phyloP scores from a whole-genome alignment of 2,888 invertebrate species.

The Atethmia centrago region DNA sequence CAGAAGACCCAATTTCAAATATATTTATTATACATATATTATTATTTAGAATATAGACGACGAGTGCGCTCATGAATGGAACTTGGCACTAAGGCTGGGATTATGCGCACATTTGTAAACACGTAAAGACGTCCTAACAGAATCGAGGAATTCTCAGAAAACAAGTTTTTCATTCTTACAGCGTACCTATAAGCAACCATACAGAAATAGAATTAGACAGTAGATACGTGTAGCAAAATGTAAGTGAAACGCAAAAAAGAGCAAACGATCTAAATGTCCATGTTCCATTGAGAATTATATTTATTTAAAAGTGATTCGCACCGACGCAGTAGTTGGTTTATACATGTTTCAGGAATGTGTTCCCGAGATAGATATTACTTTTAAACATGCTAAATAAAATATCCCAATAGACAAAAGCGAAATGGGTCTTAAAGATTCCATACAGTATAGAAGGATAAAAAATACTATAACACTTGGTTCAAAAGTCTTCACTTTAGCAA shows the following conservation, averaged over 20 bases:
- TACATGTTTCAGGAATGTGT: conserved; percentile 36
- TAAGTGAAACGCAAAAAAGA: conserved; percentile 43
- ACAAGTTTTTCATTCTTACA: conserved; percentile 38
- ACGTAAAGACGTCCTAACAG: conserved; percentile 34
- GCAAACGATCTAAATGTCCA: conserved; percentile 38
- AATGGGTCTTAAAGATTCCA: conserved; percentile 67
- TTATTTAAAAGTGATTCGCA: conserved; percentile 48
- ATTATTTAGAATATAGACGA: conserved; percentile 60
- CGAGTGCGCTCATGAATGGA: conserved; percentile 57
- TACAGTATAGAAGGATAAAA: conserved; percentile 62
- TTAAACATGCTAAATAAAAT: conserved; percentile 35
- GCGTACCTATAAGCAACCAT: conserved; percentile 18
- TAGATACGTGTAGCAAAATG: conserved; percentile 24
- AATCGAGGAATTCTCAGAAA: conserved; percentile 28
- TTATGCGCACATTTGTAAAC: conserved; percentile 46
- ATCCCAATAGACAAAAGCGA: conserved; percentile 47
- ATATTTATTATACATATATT: conserved; percentile 53
- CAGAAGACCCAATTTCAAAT: conserved; percentile 71
- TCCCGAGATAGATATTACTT: conserved; percentile 42
- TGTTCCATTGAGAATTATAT: conserved; percentile 43
- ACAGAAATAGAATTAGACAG: conserved; percentile 46
- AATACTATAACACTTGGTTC: conserved; percentile 71
- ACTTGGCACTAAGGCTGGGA: conserved; percentile 50
- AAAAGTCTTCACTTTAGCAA: conserved; percentile 69
- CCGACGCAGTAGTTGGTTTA: conserved; percentile 21